phyloP scores from a whole-genome alignment of 2,797 vertebrate species.

The Epinephelus awoara region DNA sequence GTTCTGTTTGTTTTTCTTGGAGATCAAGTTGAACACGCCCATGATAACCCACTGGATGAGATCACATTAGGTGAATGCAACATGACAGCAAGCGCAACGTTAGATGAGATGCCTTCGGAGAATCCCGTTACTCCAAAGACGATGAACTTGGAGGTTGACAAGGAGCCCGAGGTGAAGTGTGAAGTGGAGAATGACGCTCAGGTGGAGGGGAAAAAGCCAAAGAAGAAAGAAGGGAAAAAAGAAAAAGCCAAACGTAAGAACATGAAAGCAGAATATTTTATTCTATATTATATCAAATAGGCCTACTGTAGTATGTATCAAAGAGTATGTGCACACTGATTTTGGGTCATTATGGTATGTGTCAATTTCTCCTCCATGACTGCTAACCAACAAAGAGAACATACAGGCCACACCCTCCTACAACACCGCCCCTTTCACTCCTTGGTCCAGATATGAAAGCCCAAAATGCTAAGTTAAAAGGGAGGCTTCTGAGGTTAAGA shows the following conservation, averaged over 20 bases:
- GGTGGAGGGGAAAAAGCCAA: constrained; percentile 66
- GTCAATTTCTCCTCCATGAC: no score
- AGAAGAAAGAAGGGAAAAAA: constrained; percentile 79
- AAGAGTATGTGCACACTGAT: not conserved
- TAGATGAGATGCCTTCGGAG: constrained; percentile 56
- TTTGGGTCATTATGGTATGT: no score
- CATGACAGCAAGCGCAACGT: constrained; percentile 28
- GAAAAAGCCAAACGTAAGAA: constrained; percentile 76
- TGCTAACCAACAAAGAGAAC: no score
- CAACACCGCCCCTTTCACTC: no score
- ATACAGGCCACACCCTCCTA: no score
- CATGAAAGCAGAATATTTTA: not conserved
- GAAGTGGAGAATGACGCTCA: constrained; percentile 46
- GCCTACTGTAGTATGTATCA: not conserved
- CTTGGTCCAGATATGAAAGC: no score
- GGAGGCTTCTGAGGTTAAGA: no score
- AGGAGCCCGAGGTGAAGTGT: constrained; percentile 50
- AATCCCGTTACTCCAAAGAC: constrained; percentile 65
- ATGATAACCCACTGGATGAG: constrained; percentile 86
- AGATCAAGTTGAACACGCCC: constrained; percentile 83
- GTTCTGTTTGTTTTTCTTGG: constrained; percentile 15
- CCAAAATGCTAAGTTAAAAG: no score
- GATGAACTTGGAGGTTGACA: constrained; percentile 70
- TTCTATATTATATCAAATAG: not conserved
- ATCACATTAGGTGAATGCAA: constrained; percentile 81